Base-by-base conservation (phyloP, 1,140 invertebrate species). In the Lasaia peninsularis region DNA sequence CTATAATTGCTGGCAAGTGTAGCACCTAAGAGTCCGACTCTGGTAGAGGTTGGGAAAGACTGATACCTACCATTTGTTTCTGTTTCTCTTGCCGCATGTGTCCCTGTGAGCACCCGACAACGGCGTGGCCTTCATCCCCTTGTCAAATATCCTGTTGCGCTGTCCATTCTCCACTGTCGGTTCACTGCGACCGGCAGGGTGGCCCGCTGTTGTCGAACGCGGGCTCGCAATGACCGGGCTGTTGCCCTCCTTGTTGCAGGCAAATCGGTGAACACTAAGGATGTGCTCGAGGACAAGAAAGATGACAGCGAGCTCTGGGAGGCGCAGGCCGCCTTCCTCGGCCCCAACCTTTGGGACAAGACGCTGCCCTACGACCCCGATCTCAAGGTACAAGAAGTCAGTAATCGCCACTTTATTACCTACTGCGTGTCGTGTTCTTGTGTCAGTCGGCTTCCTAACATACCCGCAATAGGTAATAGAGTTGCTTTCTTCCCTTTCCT, bases 331-430 rank as follows among this genome's bases (percentile, higher is more conserved):
- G 97, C 97, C 73, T 98, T 98, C 90, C 92, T 98, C 58, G 97
- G 97, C 44, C 97, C 97, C 44, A 98, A 96, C 83, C 90, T 98
- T 24, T 98, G 97, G 97, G 96, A 98, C 89, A 98, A 97, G 90
- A 96, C 95, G 63, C 88, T 95, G 70, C 94, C 95, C 69, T 97
- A 96, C 78, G 95, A 97, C 90, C 93, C 94, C 83, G 96, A 98
- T 92, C 95, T 98, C 91, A 98, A 98, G 93, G 95, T 98, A 94
- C 92, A 92, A 89, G 89, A 92, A 92, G 91, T 91, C 90, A 91
- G 90, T 91, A 91, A 89, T 80, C 78, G 75, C 71, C 65, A 84
- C 78, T 82, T 80, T 81, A 78, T 86, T 86, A 79, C 83, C 79
- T 88, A 83, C 65, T 79, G 82, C 80, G 81, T 85, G 80, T 86